phyloP scores from a whole-genome alignment of 2,888 invertebrate species.

The Hypomecis punctinalis region DNA sequence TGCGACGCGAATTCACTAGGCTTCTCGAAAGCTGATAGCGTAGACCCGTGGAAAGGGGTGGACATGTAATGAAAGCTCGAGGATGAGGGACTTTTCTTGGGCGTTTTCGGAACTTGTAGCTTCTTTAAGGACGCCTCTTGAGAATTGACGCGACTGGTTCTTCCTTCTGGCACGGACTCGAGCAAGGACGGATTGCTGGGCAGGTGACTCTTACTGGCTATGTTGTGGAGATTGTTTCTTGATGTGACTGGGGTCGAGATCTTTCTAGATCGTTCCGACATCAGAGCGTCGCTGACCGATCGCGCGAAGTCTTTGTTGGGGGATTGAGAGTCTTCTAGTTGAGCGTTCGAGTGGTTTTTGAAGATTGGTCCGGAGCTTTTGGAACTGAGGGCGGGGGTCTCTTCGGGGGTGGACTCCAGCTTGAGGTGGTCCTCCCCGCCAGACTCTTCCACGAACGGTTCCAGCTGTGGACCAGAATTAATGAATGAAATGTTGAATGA shows the following conservation, averaged over 20 bases:
- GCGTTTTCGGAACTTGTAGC: conserved; percentile 75
- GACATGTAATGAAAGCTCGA: conserved; percentile 94
- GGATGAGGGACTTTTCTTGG: conserved; percentile 89
- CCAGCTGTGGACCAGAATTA: conserved; percentile 60
- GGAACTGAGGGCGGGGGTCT: conserved; percentile 53
- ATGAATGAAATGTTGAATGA: too few relatives aligned
- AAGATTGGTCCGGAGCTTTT: conserved; percentile 74
- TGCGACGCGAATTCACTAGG: conserved; percentile 92
- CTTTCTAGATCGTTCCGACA: conserved; percentile 75
- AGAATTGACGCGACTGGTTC: conserved; percentile 66
- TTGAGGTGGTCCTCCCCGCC: conserved; percentile 64
- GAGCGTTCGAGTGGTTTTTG: conserved; percentile 61
- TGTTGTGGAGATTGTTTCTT: conserved; percentile 84
- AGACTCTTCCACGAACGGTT: conserved; percentile 72
- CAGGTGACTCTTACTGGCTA: conserved; percentile 85
- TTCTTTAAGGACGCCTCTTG: conserved; percentile 76
- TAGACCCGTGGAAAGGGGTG: conserved; percentile 94
- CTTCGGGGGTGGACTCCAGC: conserved; percentile 64
- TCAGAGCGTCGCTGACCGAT: conserved; percentile 90
- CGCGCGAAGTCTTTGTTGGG: conserved; percentile 79
- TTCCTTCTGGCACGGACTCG: conserved; percentile 89
- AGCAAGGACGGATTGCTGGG: conserved; percentile 87
- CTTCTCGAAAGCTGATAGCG: conserved; percentile 90
- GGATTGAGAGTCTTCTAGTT: conserved; percentile 56
- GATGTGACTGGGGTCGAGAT: conserved; percentile 66